Percentiles rank a stretch among this genome's conserved stretches.
Conservation (phyloP, 2,888 invertebrate species). For the Acleris sparsana region DNA sequence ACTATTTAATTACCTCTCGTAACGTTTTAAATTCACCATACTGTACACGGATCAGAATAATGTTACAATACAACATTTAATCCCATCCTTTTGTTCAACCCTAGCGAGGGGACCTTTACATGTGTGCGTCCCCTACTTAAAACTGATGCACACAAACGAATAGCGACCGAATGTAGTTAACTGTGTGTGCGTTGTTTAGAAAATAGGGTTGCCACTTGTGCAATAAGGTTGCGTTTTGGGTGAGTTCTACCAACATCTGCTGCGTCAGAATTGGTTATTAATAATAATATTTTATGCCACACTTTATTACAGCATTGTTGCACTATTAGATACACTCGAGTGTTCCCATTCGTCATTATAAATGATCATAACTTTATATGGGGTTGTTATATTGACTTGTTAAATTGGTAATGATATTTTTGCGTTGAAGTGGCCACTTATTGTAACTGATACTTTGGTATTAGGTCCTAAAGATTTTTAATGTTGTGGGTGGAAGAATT, state of each 20-base stretch:
- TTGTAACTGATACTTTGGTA: not conserved
- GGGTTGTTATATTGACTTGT: slow-evolving; percentile 43
- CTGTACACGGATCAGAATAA: slow-evolving; percentile 54
- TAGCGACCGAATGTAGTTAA: slow-evolving; percentile 75
- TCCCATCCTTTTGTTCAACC: slow-evolving; percentile 74
- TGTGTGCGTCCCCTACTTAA: slow-evolving; percentile 46
- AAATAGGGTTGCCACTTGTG: slow-evolving; percentile 44
- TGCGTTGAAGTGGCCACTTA: slow-evolving; percentile 7
- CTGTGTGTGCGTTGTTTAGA: slow-evolving; percentile 39
- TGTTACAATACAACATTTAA: slow-evolving; percentile 76
- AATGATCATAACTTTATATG: slow-evolving; percentile 51
- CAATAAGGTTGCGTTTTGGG: slow-evolving; percentile 50
- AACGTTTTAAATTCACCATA: slow-evolving; percentile 34
- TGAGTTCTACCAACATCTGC: slow-evolving; percentile 47
- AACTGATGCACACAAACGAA: slow-evolving; percentile 71
- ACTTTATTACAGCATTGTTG: slow-evolving; percentile 63
- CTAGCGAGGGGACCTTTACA: slow-evolving; percentile 48
- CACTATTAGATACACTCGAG: slow-evolving; percentile 61
- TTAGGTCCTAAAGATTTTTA: slow-evolving; percentile 13
- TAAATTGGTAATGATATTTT: slow-evolving; percentile 31
- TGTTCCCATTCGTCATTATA: slow-evolving; percentile 56
- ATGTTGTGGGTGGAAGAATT: not conserved
- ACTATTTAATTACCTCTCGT: slow-evolving; percentile 32
- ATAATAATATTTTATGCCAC: slow-evolving; percentile 60
- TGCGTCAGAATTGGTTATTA: slow-evolving; percentile 44